phyloP scores from a whole-genome alignment of 2,113 vertebrate species.

The Acrocephalus arundinaceus region DNA sequence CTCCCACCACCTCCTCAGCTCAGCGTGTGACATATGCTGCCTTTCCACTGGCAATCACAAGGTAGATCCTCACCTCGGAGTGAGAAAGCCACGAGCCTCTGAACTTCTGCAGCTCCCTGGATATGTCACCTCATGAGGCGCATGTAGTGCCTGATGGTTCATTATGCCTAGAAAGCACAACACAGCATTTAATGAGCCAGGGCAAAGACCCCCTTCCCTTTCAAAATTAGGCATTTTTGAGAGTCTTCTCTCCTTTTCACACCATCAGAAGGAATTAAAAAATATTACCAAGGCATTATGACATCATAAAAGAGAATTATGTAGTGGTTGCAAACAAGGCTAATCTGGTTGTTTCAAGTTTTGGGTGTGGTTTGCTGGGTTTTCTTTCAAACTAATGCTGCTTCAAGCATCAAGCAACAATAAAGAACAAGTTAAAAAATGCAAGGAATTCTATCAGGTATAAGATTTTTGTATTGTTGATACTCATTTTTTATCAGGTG shows the following conservation, averaged over 20 bases:
- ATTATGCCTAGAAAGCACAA: not conserved
- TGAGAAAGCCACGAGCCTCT: not conserved
- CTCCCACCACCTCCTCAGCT: not conserved
- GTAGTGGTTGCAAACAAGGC: not conserved
- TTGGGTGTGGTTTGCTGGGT: fast-evolving
- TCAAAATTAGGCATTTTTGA: not conserved
- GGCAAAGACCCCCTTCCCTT: not conserved
- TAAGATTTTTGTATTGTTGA: not conserved
- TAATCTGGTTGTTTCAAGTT: constrained; percentile 17
- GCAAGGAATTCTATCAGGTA: not conserved
- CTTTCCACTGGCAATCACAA: not conserved
- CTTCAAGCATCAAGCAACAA: constrained; percentile 31
- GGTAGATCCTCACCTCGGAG: fast-evolving
- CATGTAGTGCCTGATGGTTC: not conserved
- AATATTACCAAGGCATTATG: not conserved
- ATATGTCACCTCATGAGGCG: not conserved
- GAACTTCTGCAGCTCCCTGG: not conserved
- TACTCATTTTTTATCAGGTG: not conserved
- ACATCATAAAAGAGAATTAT: not conserved
- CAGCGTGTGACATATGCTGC: not conserved
- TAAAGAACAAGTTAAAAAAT: not conserved
- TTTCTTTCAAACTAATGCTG: not conserved
- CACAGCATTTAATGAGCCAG: not conserved
- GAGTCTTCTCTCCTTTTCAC: not conserved
- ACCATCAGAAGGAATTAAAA: not conserved